Base-by-base conservation (phyloP, 2,888 invertebrate species). In the Eulithis prunata region DNA sequence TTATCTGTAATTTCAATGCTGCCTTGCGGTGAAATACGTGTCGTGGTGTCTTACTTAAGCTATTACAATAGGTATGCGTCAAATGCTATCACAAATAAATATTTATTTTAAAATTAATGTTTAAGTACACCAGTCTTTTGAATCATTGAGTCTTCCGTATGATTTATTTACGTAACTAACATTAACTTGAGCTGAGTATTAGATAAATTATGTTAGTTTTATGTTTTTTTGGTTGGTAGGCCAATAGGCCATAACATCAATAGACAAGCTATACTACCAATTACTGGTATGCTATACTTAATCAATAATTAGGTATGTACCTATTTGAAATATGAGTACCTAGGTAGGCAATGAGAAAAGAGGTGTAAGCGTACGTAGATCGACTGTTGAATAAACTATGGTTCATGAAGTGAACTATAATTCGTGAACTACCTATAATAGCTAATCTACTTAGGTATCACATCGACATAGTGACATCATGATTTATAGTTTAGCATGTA, bases 1-100 rank as follows among this genome's bases (percentile, higher is more conserved):
- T 70, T 83, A 83, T 82, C 83, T 76, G 57, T 64, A 67, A 70
- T 70, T 74, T 73, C 49, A 70, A 56, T 60, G 60, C 60, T 66
- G 59, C 64, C 57, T 68, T 68, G 62, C 60, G 56, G 57, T 54
- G 57, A 32, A 54, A 54, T 71, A 72, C 64, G 64, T 68, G 73
- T 61, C 8, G 41, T 41, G 38, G 38, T 38, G 8, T 41, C 41
- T 41, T 41, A 41, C 66, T 67, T 59, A 67, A 64, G 64, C 60
- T 43, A 32, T 10, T 32, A 59, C 57, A 70, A 58, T 71, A 71
- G 62, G 41, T 67, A 69, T 74, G 72, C 72, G 74, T 61, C 71
- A 71, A 70, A 68, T 68, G 70, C 56, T 71, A 69, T 66, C 66
- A 61, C 14, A 66, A 55, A 46, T 32, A 70, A 70, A 72, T 70